Percentiles rank a stretch among this genome's conserved stretches.
Conservation (phyloP, 1,140 invertebrate species). For the Ostrea edulis region DNA sequence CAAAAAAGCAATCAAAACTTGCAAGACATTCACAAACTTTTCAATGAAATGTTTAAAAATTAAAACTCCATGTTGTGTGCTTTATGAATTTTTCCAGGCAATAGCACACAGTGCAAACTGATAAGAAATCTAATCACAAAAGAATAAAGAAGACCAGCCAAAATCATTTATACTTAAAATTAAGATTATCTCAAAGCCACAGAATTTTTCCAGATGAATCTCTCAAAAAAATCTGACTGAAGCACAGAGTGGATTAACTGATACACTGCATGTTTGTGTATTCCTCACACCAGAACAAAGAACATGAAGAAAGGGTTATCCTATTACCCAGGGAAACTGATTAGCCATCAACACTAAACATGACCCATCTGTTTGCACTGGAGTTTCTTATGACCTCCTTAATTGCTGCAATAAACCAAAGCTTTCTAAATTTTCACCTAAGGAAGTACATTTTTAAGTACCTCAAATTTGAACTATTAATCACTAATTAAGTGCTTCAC, state of each 20-base stretch:
- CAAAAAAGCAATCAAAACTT: background rate
- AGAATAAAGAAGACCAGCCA: background rate
- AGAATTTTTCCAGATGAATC: background rate
- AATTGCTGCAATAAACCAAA: constrained; percentile 10
- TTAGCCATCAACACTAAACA: constrained; percentile 15
- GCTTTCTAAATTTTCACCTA: background rate
- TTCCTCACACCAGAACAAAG: background rate
- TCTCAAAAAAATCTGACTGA: background rate
- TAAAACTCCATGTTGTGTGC: background rate
- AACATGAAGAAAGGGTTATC: constrained; percentile 1
- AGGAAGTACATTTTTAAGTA: background rate
- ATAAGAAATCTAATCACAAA: background rate
- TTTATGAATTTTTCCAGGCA: background rate
- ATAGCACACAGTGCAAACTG: background rate
- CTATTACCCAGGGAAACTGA: constrained; percentile 12
- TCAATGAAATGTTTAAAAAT: background rate
- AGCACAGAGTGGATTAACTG: background rate
- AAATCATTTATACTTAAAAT: background rate
- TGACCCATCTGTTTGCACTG: constrained; percentile 2
- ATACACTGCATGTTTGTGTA: background rate
- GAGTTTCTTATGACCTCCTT: constrained; percentile 1
- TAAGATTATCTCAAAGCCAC: background rate
- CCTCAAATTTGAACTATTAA: background rate
- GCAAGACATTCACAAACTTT: background rate
- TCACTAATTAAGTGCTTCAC: constrained; percentile 6